phyloP scores from a whole-genome alignment of 2,113 vertebrate species.

The Centrocercus urophasianus region DNA sequence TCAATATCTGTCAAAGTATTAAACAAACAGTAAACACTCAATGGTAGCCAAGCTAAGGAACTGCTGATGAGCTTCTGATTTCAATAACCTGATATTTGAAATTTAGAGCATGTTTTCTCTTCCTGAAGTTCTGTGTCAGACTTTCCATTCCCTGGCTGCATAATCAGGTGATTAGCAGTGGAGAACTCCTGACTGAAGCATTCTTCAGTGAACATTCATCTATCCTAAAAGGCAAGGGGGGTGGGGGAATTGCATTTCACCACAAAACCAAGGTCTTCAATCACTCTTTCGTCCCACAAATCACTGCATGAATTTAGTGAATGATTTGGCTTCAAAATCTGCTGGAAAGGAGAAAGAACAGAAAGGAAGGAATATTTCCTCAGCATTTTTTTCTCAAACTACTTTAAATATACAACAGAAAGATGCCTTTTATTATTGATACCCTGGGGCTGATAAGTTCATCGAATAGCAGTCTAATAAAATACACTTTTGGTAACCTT shows the following conservation, averaged over 20 bases:
- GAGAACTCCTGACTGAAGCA: slow-evolving; percentile 16
- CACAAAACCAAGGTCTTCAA: neutral
- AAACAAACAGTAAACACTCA: neutral
- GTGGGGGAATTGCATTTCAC: neutral
- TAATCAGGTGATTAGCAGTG: slow-evolving; percentile 32
- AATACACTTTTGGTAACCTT: neutral
- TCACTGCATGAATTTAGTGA: neutral
- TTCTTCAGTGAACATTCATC: slow-evolving; percentile 6
- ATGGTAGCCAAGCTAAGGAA: slow-evolving; percentile 1
- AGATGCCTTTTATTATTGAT: neutral
- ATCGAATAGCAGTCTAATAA: neutral
- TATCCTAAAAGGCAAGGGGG: neutral
- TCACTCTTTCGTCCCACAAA: neutral
- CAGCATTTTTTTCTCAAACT: neutral
- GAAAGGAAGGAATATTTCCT: neutral
- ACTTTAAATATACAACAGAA: neutral
- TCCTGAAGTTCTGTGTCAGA: neutral
- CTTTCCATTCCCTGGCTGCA: slow-evolving; percentile 31
- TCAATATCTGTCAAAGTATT: slow-evolving; percentile 42
- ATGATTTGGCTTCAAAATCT: neutral
- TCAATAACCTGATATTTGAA: slow-evolving; percentile 20
- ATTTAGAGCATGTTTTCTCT: slow-evolving; percentile 31
- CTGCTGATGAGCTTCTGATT: slow-evolving; percentile 1
- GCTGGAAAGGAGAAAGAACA: neutral
- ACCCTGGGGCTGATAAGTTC: neutral